phyloP scores from a whole-genome alignment of 2,797 vertebrate genomes.

The Myoxocephalus aenaeus region DNA sequence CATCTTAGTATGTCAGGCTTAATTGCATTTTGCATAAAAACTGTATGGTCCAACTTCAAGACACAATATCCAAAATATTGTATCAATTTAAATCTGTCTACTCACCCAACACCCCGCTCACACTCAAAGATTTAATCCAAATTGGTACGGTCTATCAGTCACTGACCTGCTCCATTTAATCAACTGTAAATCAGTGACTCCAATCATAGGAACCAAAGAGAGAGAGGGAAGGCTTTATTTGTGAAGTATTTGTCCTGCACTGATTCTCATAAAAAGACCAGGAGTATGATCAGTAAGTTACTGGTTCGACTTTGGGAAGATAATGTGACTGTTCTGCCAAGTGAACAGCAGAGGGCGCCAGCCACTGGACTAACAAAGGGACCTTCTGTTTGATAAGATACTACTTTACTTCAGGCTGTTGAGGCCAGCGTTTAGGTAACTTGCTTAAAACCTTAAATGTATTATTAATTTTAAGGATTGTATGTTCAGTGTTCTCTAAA shows the following conservation, averaged over 20 bases:
- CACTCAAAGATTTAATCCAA: background rate
- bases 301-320: background rate
- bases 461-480: background rate
- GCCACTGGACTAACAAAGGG: background rate
- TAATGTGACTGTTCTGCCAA: background rate
- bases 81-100: background rate
- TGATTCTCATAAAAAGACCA: background rate
- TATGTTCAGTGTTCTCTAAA: background rate
- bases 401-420: background rate
- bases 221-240: background rate
- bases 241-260: background rate
- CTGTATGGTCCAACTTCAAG: background rate
- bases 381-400: background rate
- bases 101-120: background rate
- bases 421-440: background rate
- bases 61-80: background rate
- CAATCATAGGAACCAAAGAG: background rate
- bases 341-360: slow-evolving; percentile 52
- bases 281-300: background rate
- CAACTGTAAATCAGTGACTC: background rate
- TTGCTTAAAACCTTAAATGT: background rate
- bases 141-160: background rate
- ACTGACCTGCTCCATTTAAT: background rate
- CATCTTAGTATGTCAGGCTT: background rate
- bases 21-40: background rate